Conservation (phyloP, 2,888 invertebrate species). For the Altica lythri region DNA sequence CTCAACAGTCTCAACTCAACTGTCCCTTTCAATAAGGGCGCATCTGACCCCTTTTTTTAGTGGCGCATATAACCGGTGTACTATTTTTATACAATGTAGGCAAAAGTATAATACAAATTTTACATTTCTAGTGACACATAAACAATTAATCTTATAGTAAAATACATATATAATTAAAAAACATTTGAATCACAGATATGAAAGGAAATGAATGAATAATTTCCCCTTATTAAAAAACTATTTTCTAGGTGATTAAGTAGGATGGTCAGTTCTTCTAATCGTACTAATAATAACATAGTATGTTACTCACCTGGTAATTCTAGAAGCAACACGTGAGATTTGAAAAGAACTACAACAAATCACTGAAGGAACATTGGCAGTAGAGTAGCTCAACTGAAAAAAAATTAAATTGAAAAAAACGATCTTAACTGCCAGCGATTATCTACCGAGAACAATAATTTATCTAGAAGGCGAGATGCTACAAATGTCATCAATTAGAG, state of each 20-base stretch:
- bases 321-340: constrained; percentile 8
- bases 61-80: too few species aligned
- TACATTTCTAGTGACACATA: too few species aligned
- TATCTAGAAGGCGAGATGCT: constrained; percentile 17
- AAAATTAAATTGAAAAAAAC: constrained; percentile 12
- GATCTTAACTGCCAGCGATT: constrained; percentile 12
- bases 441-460: constrained; percentile 14
- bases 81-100: too few species aligned
- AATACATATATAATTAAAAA: background rate
- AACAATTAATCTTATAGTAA: background rate
- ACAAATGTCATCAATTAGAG: constrained; percentile 37
- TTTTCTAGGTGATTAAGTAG: too few species aligned
- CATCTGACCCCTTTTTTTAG: too few species aligned
- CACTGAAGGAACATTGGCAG: background rate
- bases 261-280: too few species aligned
- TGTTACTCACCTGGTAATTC: constrained; percentile 11
- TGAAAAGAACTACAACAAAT: constrained; percentile 9
- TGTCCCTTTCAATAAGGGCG: too few species aligned
- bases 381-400: constrained; percentile 2
- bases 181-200: background rate
- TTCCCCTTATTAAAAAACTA: too few species aligned
- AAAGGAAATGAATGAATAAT: too few species aligned
- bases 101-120: too few species aligned
- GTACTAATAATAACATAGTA: constrained; percentile 11
- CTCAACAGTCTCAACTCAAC: too few species aligned